Percentiles rank a stretch among this genome's conserved stretches.
These are phyloP conservation scores for Tiphia femorata DNA, from an alignment of 2,888 invertebrate genomes.

Conservation along the genomic window DNA sequence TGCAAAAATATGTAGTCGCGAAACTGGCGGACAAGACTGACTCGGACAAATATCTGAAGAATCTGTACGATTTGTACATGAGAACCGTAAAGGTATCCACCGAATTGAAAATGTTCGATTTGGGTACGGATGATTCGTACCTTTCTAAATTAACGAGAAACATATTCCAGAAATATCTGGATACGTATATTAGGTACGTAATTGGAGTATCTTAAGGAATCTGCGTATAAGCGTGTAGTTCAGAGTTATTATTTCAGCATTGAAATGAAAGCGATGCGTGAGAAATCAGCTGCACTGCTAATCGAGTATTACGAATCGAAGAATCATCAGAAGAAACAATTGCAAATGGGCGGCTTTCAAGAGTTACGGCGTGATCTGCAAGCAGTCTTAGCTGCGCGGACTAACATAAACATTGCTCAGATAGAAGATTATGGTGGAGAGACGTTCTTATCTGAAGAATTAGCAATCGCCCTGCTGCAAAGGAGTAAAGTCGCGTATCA, in stretches of 20 bases:
- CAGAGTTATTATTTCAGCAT: slow-evolving; percentile 71
- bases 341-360: slow-evolving; percentile 92
- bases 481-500: slow-evolving; percentile 92
- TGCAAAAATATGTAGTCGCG: slow-evolving; percentile 87
- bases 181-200: slow-evolving; percentile 81
- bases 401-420: slow-evolving; percentile 93
- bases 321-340: slow-evolving; percentile 94
- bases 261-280: slow-evolving; percentile 84
- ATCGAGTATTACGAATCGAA: slow-evolving; percentile 92
- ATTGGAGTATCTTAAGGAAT: too few relatives aligned
- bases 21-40: slow-evolving; percentile 86
- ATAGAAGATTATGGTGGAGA: slow-evolving; percentile 98
- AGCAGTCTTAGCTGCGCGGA: slow-evolving; percentile 90
- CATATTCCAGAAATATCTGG: slow-evolving; percentile 85
- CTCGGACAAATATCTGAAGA: slow-evolving; percentile 89
- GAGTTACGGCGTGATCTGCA: slow-evolving; percentile 94
- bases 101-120: slow-evolving; percentile 80
- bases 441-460: slow-evolving; percentile 94
- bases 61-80: slow-evolving; percentile 90
- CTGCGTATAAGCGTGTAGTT: slow-evolving; percentile 6
- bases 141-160: slow-evolving; percentile 83
- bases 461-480: slow-evolving; percentile 91
- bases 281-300: slow-evolving; percentile 81
- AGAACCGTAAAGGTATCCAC: slow-evolving; percentile 83
- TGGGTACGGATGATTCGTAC: slow-evolving; percentile 84